phyloP scores from a whole-genome alignment of 2,797 vertebrate genomes.

The Ptychadena robeensis region DNA sequence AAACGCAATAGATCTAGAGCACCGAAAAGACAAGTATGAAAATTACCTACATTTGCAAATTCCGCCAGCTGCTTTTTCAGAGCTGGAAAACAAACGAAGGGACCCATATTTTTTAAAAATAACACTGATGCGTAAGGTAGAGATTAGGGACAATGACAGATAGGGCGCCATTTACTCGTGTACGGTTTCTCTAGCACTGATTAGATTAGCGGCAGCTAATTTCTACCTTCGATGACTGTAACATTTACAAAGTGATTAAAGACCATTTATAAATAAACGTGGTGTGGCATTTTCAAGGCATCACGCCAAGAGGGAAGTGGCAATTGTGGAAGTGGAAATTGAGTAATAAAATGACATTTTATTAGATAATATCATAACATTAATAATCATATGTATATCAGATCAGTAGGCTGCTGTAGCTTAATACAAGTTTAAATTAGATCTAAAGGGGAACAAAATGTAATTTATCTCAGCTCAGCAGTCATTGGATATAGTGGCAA shows the following conservation, averaged over 20 bases:
- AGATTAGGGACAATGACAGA: conserved; percentile 24
- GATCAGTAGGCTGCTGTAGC: background rate
- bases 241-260: conserved; percentile 36
- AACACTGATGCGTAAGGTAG: background rate
- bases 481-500: too few relatives aligned
- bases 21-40: conserved; percentile 18
- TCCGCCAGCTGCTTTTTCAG: conserved; percentile 25
- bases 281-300: conserved; percentile 26
- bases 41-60: conserved; percentile 41
- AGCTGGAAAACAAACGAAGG: conserved; percentile 22
- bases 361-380: background rate
- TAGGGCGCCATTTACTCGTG: conserved; percentile 24
- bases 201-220: conserved; percentile 38
- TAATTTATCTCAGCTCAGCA: too few relatives aligned
- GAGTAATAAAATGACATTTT: background rate
- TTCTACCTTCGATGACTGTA: conserved; percentile 30
- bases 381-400: background rate
- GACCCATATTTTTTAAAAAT: background rate
- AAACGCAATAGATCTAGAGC: conserved; percentile 39
- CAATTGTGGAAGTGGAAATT: background rate
- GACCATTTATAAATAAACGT: conserved; percentile 33
- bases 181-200: conserved; percentile 20
- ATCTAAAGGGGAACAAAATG: too few relatives aligned
- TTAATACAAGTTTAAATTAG: background rate
- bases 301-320: conserved; percentile 26